Evolutionary conservation across 2,797 vertebrate genomes (phyloP), one percentile per base, ranked within the genome.

Genomic region (Sus cebifrons): DNA sequence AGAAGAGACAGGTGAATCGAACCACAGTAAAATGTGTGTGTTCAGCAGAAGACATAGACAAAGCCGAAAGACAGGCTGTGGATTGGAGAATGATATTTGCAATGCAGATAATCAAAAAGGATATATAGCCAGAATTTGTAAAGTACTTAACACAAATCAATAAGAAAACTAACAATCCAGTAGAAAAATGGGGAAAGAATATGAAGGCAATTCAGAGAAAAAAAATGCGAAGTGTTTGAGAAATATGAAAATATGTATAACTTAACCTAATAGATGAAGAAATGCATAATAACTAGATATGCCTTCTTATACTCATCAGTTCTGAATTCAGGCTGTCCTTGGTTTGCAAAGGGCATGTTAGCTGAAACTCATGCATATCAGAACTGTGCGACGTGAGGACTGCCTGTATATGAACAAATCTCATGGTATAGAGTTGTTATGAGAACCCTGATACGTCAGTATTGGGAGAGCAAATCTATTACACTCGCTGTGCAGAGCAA

Each of bases 1-100:
- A 73, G 20, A 87, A 78, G 68, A 65, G 29, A 78, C 56, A 62
- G 60, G 32, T 93, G 17, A 78, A 29, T 83, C 27, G 78, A 89
- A 68, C n/a, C 52, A 52, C 78, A 71, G 73, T 71, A 79, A 88
- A 88, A 65, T 91, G 68, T 83, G 64, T 73, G 54, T 77, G 27
- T 78, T 95, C 58, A 96, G 56, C n/a, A 85, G 54, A 91, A 91
- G 23, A 90, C 14, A 70, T n/a, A 88, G 84, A 6, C 75, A 91
- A 95, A 96, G 23, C 32, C 74, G 5, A 78, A 89, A 83, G 52
- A 68, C 20, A 75, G 27, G 54, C 23, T 32, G 62, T 29, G 8
- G 58, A 71, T 21, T 81, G 44, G 82, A 65, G 54, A 91, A 78
- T 91, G 77, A 81, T 15, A 91, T 23, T 93, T 81, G 29, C 32